Evolutionary conservation across 2,888 invertebrate genomes (phyloP).

Genomic region (Disparrhopalites patrizii): DNA sequence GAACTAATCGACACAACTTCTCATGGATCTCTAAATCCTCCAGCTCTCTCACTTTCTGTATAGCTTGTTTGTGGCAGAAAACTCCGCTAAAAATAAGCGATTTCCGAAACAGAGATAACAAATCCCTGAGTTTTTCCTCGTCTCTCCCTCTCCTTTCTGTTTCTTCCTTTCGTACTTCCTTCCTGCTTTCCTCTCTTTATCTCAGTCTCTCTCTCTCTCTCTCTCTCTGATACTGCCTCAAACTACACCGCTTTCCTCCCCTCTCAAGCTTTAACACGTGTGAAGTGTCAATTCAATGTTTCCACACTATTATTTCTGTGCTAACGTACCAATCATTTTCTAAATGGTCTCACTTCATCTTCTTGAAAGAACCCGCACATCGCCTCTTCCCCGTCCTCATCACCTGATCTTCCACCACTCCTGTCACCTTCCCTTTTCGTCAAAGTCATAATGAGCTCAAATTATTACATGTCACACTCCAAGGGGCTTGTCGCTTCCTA

Average conservation of each 20-base stretch:
- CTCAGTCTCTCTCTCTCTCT: no score
- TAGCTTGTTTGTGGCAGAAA: constrained; percentile 13
- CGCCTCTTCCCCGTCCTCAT: background rate
- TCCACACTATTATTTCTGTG: constrained; percentile 15
- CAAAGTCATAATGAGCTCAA: background rate
- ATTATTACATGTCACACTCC: background rate
- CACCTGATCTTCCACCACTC: background rate
- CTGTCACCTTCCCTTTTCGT: constrained; percentile 9
- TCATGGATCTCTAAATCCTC: constrained; percentile 8
- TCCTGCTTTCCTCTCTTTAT: no score
- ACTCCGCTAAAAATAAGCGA: constrained; percentile 20
- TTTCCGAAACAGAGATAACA: constrained; percentile 20
- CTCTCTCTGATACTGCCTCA: no score
- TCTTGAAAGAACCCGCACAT: background rate
- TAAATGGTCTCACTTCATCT: background rate
- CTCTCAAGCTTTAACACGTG: constrained; percentile 11
- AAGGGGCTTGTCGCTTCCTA: no score
- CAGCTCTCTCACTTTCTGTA: background rate
- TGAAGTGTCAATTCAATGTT: constrained; percentile 17
- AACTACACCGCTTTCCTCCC: no score
- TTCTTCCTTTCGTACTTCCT: no score
- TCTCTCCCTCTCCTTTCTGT: no score
- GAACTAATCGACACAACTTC: constrained; percentile 20
- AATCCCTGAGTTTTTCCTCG: constrained; percentile 11
- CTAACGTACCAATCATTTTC: constrained; percentile 9